Evolutionary conservation across 2,797 vertebrate species (phyloP), one percentile per base, ranked within the genome.

Genomic region (Coracias cyanogaster): DNA sequence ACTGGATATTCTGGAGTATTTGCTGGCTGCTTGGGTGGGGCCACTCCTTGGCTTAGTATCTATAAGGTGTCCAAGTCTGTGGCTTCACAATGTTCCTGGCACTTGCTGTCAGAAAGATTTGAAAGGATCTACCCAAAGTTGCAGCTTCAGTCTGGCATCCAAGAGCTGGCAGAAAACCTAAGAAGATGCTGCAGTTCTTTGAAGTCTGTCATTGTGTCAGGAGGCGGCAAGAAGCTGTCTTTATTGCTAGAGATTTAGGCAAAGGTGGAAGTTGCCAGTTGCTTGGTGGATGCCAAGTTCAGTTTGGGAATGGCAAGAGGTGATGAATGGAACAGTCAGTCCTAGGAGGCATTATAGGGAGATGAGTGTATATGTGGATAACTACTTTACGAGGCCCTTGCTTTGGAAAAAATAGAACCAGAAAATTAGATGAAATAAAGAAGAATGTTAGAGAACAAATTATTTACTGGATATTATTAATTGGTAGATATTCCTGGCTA

Each of bases 401-500:
- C 18, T 82, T 76, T 57, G n/a, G 19, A 72, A 76, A 78, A 76
- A 85, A 21, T 19, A 93, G 65, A 82, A 43, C n/a, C 3, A 67
- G 67, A 73, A 35, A 76, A 82, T 76, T 45, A 20, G 12, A 39
- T 57, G 13, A 57, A 79, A 58, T 60, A 43, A 74, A 65, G 37
- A 58, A 74, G 37, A 57, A 70, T 25, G 33, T 57, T 73, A 21
- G 33, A 85, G 29, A n/a, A 7, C 58, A 78, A 66, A 41, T 33
- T 91, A 82, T 58, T 94, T 77, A 96, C 71, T 80, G 58, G 43
- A 22, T 89, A 11, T 78, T 94, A 19, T 55, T 95, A 95, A 93
- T 93, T 82, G 94, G 52, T 98, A 99, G 99, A 98, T 99, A 90
- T 98, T 98, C 93, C 95, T 99, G 95, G 98, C 98, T 3, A 97